Base-by-base conservation (phyloP, 2,113 vertebrate genomes). In the Misgurnus mizolepis region DNA sequence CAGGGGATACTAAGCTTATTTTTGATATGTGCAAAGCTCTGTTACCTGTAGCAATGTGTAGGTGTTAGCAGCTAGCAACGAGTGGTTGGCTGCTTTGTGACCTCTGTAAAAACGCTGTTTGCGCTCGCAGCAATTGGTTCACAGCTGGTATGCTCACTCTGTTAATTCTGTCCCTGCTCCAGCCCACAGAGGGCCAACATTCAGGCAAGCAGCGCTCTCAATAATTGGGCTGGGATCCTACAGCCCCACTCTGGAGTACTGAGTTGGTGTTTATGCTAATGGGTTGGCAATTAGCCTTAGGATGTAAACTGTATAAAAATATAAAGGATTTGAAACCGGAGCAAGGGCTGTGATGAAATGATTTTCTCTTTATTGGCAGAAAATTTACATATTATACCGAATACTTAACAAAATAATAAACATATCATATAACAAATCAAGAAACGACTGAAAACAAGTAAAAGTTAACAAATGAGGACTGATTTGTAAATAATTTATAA, bases 151-250 rank as follows among this genome's bases (percentile, higher is more conserved):
- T 50, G 49, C 65, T 77, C 61, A 66, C 34, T 71, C 78, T 83
- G 68, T 84, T 82, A 77, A 80, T 84, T 83, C 74, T 82, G 18
- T 88, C 84, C 68, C 83, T 85, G 88, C 87, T 67, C 78, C 78
- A 79, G 78, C 79, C 79, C 87, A 79, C 77, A 75, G 85, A 88
- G 89, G 82, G 80, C 58, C 85, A 89, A 85, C 89, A 79, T 83
- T 85, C 83, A 85, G 76, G 82, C 79, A 81, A 56, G 73, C 76
- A 58, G 85, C 85, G 86, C 83, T 86, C 78, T 70, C 81, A 87
- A 84, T 94, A 93, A 94, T 93, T 93, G 90, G 92, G 86, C 84
- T 86, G 93, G 91, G 92, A 93, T 79, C 90, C 88, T 50, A 69
- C 83, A 82, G 62, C 75, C 85, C 87, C 87, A 82, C 84, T 82